Percentiles rank a stretch among this genome's conserved stretches.
These are phyloP conservation scores for Drosophila quasianomalipes DNA, from an alignment of 2,888 invertebrate genomes.

Conservation along the genomic window DNA sequence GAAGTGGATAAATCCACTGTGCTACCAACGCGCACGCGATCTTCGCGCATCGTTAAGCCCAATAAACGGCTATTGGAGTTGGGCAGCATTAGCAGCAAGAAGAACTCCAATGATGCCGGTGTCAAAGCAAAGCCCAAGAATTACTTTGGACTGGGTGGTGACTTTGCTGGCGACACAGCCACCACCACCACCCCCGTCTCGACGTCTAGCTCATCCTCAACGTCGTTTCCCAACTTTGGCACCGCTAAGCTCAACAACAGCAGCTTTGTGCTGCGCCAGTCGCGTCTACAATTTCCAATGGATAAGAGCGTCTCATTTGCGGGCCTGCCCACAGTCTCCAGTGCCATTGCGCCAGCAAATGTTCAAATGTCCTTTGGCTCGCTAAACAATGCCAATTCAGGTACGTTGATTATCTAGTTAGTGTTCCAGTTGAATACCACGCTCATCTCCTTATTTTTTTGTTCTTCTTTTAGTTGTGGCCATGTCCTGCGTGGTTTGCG, in stretches of 20 bases:
- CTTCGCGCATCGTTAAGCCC: constrained; percentile 94
- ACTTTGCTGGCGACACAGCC: constrained; percentile 35
- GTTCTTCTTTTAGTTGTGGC: constrained; percentile 85
- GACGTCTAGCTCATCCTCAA: constrained; percentile 16
- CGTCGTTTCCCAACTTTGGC: constrained; percentile 55
- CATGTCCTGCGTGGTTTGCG: constrained; percentile 92
- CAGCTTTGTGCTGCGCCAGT: constrained; percentile 82
- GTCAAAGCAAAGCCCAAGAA: constrained; percentile 67
- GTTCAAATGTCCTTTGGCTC: constrained; percentile 56
- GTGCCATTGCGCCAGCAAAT: constrained; percentile 52
- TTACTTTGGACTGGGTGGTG: constrained; percentile 75
- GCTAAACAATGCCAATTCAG: constrained; percentile 25
- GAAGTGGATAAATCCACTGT: constrained; percentile 87
- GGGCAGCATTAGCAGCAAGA: constrained; percentile 86
- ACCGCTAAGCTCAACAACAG: constrained; percentile 61
- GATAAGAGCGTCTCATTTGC: constrained; percentile 50
- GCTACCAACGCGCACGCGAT: constrained; percentile 92
- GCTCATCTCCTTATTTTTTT: neutral
- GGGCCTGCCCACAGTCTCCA: constrained; percentile 49
- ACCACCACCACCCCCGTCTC: neutral
- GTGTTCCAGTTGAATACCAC: too few relatives aligned
- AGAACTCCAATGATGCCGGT: constrained; percentile 20
- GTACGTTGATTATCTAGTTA: constrained; percentile 21
- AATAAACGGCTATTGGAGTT: constrained; percentile 93
- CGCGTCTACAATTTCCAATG: constrained; percentile 83